Percentiles rank a stretch among this genome's conserved stretches.
phyloP scores from a whole-genome alignment of 2,113 vertebrate genomes.

The mouse (Mus musculus) region DNA sequence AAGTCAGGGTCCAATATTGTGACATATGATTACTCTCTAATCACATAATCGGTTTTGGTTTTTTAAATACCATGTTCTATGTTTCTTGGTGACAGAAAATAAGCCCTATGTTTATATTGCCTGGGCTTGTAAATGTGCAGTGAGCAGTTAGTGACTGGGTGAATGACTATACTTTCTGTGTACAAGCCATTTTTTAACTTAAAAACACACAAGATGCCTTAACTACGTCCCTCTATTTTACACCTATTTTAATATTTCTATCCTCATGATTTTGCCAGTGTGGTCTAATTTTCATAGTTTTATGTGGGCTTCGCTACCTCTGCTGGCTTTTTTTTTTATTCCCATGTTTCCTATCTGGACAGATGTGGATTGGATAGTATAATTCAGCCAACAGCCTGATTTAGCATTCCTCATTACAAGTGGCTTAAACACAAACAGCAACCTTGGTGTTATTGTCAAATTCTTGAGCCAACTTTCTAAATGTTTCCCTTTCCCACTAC shows the following conservation, averaged over 20 bases:
- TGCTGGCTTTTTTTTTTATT: conserved; percentile 13
- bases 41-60: background rate
- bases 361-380: background rate
- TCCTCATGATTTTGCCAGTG: conserved; percentile 56
- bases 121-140: background rate
- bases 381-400: conserved; percentile 69
- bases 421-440: conserved; percentile 32
- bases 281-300: conserved; percentile 68
- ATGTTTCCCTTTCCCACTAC: background rate
- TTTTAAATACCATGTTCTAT: background rate
- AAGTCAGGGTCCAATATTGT: background rate
- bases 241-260: conserved; percentile 60
- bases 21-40: conserved; percentile 21
- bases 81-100: conserved; percentile 40
- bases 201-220: conserved; percentile 66
- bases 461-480: conserved; percentile 66
- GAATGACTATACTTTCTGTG: conserved; percentile 45
- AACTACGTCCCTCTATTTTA: conserved; percentile 72
- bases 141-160: background rate
- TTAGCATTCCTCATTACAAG: background rate
- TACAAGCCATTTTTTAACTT: conserved; percentile 62
- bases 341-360: conserved; percentile 63
- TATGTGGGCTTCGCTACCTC: conserved; percentile 46
- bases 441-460: conserved; percentile 18
- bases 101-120: background rate